Conservation (phyloP, 2,113 vertebrate species). For the Trematocara zebra region DNA sequence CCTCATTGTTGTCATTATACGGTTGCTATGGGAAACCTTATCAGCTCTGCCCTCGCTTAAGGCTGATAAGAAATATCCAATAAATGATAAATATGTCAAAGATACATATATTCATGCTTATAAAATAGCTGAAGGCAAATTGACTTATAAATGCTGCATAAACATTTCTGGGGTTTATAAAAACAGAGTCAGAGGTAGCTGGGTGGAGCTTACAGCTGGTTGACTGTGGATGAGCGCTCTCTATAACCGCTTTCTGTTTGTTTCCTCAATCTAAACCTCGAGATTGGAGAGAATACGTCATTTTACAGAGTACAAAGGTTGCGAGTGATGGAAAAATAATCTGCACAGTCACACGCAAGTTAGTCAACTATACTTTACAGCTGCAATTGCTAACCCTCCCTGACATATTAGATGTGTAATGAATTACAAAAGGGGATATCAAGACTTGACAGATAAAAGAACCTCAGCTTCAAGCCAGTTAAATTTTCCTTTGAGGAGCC, state of each 20-base stretch:
- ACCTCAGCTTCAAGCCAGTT: not conserved
- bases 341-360: not conserved
- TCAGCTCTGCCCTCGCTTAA: not conserved
- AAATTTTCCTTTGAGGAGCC: not conserved
- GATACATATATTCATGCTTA: not conserved
- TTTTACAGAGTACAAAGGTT: slow-evolving; percentile 14
- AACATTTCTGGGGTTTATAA: not conserved
- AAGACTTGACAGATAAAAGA: slow-evolving; percentile 22
- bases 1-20: not conserved
- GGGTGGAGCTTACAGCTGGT: not conserved
- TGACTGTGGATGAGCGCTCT: not conserved
- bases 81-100: not conserved
- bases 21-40: not conserved
- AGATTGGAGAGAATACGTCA: not conserved
- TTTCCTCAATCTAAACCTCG: not conserved
- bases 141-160: not conserved
- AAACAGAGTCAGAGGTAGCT: not conserved
- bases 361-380: slow-evolving; percentile 2
- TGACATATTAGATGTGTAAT: slow-evolving; percentile 22
- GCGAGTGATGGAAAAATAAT: not conserved
- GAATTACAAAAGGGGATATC: slow-evolving; percentile 13
- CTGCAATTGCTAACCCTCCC: not conserved
- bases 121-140: not conserved
- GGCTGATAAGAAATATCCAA: not conserved
- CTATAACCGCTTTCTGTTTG: not conserved